Percentiles rank a stretch among this genome's conserved stretches.
phyloP scores from a whole-genome alignment of 2,113 vertebrate species.

The Raphicerus campestris region DNA sequence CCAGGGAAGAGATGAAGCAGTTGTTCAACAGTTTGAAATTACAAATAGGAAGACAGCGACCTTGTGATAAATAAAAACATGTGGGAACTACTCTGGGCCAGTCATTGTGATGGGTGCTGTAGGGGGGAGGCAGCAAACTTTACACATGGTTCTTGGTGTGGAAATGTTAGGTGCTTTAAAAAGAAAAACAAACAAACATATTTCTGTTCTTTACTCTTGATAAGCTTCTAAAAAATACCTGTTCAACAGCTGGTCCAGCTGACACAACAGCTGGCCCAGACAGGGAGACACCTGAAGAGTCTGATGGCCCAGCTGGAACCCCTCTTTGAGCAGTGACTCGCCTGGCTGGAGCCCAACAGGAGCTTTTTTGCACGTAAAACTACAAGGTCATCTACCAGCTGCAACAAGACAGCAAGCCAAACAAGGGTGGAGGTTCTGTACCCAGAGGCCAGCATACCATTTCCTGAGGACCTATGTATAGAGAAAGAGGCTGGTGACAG shows the following conservation, averaged over 20 bases:
- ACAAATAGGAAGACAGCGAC: not conserved
- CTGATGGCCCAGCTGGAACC: constrained; percentile 69
- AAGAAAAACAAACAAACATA: too few relatives aligned
- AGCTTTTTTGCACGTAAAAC: constrained; percentile 53
- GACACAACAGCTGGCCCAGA: constrained; percentile 62
- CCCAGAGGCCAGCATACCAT: constrained; percentile 15
- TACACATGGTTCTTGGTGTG: not conserved
- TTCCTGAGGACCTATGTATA: not conserved
- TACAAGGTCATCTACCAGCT: constrained; percentile 57
- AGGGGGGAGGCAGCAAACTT: not conserved
- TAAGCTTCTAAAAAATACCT: not conserved
- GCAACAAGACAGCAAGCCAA: constrained; percentile 19
- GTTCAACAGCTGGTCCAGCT: constrained; percentile 50
- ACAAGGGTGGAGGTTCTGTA: not conserved
- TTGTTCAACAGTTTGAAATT: not conserved
- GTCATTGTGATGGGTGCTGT: not conserved
- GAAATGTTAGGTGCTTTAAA: not conserved
- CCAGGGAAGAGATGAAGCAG: not conserved
- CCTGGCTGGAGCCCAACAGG: constrained; percentile 62
- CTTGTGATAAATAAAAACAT: not conserved
- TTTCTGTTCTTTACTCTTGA: constrained; percentile 4
- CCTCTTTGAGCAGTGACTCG: constrained; percentile 61
- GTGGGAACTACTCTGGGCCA: not conserved
- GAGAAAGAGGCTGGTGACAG: not conserved
- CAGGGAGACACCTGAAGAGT: constrained; percentile 60